phyloP scores from a whole-genome alignment of 2,797 vertebrate species.

The Malurus leucopterus region DNA sequence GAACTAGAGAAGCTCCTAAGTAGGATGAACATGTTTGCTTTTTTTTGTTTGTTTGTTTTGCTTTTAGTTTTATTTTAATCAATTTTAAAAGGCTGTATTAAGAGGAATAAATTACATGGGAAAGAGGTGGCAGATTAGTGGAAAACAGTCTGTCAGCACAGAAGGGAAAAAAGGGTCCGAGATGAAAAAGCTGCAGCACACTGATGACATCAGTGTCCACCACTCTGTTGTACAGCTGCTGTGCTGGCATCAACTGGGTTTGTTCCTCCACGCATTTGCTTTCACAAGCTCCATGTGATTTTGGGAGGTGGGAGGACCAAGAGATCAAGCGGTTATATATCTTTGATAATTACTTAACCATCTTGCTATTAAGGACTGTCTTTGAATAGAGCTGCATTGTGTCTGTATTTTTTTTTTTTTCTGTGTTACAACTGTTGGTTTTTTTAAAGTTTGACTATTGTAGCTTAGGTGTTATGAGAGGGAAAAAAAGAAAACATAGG shows the following conservation, averaged over 20 bases:
- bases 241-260: not conserved
- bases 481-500: not conserved
- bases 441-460: not conserved
- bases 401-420: not conserved
- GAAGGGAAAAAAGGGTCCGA: not conserved
- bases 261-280: not conserved
- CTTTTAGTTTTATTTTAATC: not conserved
- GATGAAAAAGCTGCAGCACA: not conserved
- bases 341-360: not conserved
- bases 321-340: not conserved
- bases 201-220: not conserved
- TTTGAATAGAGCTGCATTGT: not conserved
- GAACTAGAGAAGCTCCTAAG: not conserved
- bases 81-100: not conserved
- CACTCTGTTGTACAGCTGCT: not conserved
- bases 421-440: not conserved
- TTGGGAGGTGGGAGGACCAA: not conserved
- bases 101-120: not conserved
- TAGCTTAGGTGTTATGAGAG: not conserved
- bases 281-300: not conserved
- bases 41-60: not conserved
- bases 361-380: not conserved
- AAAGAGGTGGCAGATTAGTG: not conserved
- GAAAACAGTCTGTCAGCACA: not conserved
- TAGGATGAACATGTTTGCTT: not conserved